Evolutionary conservation across 2,888 invertebrate genomes (phyloP).

Genomic region (Cantharis flavilabris): DNA sequence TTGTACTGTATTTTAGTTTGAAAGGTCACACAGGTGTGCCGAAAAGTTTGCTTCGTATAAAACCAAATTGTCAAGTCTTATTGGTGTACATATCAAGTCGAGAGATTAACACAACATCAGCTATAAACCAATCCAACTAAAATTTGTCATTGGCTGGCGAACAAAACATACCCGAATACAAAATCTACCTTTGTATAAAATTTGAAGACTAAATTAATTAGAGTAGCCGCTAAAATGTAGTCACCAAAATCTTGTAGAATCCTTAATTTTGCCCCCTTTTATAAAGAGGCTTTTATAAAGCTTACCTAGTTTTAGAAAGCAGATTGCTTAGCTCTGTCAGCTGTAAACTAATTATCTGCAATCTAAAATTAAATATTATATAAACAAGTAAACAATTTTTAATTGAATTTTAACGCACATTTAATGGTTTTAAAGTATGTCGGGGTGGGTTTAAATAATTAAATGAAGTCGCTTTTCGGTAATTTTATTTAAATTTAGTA

Average conservation of each 20-base stretch:
- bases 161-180: neutral
- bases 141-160: neutral
- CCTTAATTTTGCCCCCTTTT: neutral
- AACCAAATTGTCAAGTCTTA: neutral
- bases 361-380: neutral
- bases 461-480: neutral
- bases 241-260: neutral
- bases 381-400: neutral
- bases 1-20: neutral
- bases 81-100: neutral
- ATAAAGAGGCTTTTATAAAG: neutral
- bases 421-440: neutral
- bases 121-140: neutral
- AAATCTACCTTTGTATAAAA: neutral
- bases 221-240: neutral
- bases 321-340: neutral
- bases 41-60: neutral
- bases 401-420: neutral
- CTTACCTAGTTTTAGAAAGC: neutral
- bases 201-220: neutral
- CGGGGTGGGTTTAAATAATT: neutral
- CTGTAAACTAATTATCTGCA: neutral
- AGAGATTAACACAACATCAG: neutral
- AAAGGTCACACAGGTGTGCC: neutral
- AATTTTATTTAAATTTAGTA: neutral